A percentile compares a stretch with the other conserved stretches of the same genome.
phyloP scores from a whole-genome alignment of 1,140 invertebrate genomes.

The Panulirus ornatus region DNA sequence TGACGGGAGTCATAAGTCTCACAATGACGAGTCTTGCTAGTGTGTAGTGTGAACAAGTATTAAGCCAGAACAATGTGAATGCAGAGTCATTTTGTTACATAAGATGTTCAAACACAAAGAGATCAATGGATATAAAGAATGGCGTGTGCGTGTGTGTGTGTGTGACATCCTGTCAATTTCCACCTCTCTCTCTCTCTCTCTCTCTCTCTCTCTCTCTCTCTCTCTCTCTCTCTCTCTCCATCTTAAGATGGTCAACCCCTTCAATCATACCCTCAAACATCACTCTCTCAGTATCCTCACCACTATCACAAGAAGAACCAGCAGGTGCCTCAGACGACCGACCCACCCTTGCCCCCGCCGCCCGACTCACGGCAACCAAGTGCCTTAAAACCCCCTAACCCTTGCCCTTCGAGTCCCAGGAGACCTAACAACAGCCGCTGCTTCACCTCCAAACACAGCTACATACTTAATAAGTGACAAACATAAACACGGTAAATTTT shows the following conservation, averaged over 20 bases:
- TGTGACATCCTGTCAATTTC: not conserved
- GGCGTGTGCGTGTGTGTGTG: slow-evolving; percentile 21
- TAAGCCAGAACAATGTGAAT: too few relatives aligned
- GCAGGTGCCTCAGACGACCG: not conserved
- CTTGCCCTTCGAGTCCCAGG: not conserved
- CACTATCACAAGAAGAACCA: too few relatives aligned
- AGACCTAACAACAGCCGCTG: not conserved
- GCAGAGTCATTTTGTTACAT: too few relatives aligned
- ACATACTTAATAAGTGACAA: too few relatives aligned
- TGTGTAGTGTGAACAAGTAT: too few relatives aligned
- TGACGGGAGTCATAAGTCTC: too few relatives aligned
- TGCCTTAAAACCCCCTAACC: not conserved
- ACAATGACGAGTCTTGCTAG: too few relatives aligned
- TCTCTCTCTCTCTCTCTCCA: not conserved
- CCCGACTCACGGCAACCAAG: not conserved
- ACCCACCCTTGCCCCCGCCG: not conserved
- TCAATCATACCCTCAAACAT: not conserved
- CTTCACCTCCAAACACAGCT: not conserved
- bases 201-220: slow-evolving; percentile 20
- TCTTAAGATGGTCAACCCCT: not conserved
- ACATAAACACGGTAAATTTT: too few relatives aligned
- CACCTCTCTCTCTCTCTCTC: not conserved
- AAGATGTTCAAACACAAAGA: too few relatives aligned
- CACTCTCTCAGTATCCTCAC: not conserved
- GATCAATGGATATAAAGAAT: too few relatives aligned